phyloP scores from a whole-genome alignment of 2,888 invertebrate species.

The Drosophila prolongata region DNA sequence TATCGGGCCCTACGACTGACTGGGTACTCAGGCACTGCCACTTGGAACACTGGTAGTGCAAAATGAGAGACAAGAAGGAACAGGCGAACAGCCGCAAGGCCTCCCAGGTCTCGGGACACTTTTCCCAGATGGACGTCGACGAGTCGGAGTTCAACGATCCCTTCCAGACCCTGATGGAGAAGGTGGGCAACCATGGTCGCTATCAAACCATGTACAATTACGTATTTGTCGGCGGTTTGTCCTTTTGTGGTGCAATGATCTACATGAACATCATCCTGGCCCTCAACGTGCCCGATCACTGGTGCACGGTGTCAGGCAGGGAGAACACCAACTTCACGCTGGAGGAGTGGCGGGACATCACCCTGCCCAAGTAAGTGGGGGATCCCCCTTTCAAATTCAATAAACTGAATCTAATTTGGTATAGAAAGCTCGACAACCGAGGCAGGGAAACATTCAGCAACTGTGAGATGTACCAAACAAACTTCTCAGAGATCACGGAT shows the following conservation, averaged over 20 bases:
- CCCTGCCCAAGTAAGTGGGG: conserved; percentile 85
- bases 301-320: conserved; percentile 86
- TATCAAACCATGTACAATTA: conserved; percentile 86
- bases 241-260: conserved; percentile 85
- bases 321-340: conserved; percentile 84
- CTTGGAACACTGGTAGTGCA: conserved; percentile 10
- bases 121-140: conserved; percentile 60
- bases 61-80: conserved; percentile 60
- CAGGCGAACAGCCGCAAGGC: conserved; percentile 52
- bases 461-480: conserved; percentile 85
- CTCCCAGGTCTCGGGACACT: conserved; percentile 39
- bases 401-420: background rate
- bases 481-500: conserved; percentile 78
- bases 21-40: conserved; percentile 19
- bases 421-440: conserved; percentile 82
- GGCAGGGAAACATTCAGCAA: conserved; percentile 83
- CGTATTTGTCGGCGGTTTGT: conserved; percentile 85
- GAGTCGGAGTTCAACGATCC: conserved; percentile 81
- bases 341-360: conserved; percentile 85
- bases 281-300: conserved; percentile 86
- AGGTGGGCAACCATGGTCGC: conserved; percentile 85
- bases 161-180: conserved; percentile 85
- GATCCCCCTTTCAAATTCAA: background rate
- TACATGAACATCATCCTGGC: conserved; percentile 86
- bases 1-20: conserved; percentile 26